A percentile compares a stretch with the other conserved stretches of the same genome.
Conservation (phyloP, 2,888 invertebrate species). For the Pomacea canaliculata region DNA sequence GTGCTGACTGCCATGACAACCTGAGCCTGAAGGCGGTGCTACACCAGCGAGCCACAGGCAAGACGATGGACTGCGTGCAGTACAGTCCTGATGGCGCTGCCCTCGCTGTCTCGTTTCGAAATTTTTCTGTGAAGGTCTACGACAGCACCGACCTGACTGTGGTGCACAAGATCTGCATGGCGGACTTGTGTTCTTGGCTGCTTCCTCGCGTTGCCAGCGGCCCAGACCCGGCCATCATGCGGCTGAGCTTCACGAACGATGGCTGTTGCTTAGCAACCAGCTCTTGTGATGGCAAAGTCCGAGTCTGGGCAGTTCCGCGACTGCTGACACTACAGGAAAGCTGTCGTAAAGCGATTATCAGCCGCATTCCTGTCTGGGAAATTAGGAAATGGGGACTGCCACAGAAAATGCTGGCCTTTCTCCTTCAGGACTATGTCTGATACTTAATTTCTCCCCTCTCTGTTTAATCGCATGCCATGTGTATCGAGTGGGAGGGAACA, state of each 20-base stretch:
- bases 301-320: conserved; percentile 51
- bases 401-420: conserved; percentile 34
- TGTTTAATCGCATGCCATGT: neutral
- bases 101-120: conserved; percentile 44
- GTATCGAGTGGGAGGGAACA: no score
- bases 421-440: conserved; percentile 31
- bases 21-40: conserved; percentile 4
- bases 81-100: conserved; percentile 43
- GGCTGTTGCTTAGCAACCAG: conserved; percentile 51
- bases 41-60: conserved; percentile 25
- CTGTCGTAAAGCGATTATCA: conserved; percentile 49
- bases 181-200: conserved; percentile 33
- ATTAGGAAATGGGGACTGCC: conserved; percentile 49
- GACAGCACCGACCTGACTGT: conserved; percentile 32
- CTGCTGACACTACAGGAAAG: conserved; percentile 44
- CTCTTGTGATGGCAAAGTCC: conserved; percentile 51
- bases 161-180: conserved; percentile 42
- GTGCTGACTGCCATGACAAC: conserved; percentile 33
- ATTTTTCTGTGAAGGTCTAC: conserved; percentile 42
- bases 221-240: conserved; percentile 41
- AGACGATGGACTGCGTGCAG: conserved; percentile 43
- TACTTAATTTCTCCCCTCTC: neutral
- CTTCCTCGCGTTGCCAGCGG: conserved; percentile 23
- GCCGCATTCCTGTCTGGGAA: conserved; percentile 33
- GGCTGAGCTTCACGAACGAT: conserved; percentile 47